Base-by-base conservation (phyloP, 2,797 vertebrate species). In the Pseudotriccus pelzelni region DNA sequence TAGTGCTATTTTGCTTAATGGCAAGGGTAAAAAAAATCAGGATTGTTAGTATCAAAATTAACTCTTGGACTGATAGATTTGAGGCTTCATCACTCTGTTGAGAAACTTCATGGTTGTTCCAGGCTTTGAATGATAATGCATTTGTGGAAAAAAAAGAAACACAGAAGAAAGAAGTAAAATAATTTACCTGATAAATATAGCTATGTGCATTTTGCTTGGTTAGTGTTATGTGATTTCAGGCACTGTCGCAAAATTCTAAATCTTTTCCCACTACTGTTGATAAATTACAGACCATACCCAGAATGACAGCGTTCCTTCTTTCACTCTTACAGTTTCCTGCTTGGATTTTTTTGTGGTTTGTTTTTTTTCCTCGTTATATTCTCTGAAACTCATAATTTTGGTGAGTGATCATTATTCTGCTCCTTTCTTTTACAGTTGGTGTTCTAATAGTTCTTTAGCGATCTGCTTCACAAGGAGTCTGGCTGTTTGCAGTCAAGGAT, bases 401-500 rank as follows among this genome's bases (percentile, higher is more conserved):
- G 44, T 88, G 46, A 67, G 23, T 89, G 39, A 20, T 92, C 4
- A 18, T 74, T 87, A 59, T 55, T 84, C 14, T 74, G 9, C 22
- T 93, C 6, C 28, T 90, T 87, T 81, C 52, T 2, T 90, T 94
- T 89, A 27, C 62, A 19, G 23, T 53, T 63, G 73, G 91, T 92
- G 66, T 93, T 92, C 74, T 47, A 75, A 60, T 64, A 81, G 50
- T 93, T 77, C 44, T 90, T 96, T 79, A 87, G 80, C 8, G 37
- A 96, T 93, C 94, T 90, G 84, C 96, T 98, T 98, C 97, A 90
- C 96, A 97, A 83, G 94, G 88, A 97, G 79, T 94, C 97, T 98
- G 98, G 96, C 98, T 98, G 97, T 97, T 98, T 93, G 47, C 97
- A 97, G 97, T 98, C 96, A 97, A 97, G 94, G 94, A 94, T 94